Evolutionary conservation across 2,888 invertebrate genomes (phyloP), one percentile per base, ranked within the genome.

Genomic region (Archips xylosteana): DNA sequence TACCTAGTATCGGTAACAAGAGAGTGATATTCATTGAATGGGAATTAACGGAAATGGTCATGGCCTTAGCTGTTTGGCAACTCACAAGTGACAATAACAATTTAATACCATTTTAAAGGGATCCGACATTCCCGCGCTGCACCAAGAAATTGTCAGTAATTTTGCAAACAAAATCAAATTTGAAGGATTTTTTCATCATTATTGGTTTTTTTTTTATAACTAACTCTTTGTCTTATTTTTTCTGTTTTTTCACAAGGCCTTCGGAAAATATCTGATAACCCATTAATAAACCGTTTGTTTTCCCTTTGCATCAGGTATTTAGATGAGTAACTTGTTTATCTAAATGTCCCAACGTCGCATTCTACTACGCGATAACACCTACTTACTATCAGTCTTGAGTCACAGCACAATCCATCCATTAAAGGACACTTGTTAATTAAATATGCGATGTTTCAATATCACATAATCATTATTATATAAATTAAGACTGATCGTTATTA

Each of bases 251-350:
- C 9, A 54, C 54, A 23, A 54, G 54, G 54, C 54, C 54, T 54
- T 23, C 23, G 9, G 54, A 54, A 54, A 23, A 54, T 15, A 23
- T 23, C 23, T 3, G 23, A 23, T 23, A 54, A 54, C 15, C 6
- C 15, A 54, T 54, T 23, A 49, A 49, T 54, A 54, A 23, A 23
- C 8, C 8, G 54, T 23, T 54, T 23, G 15, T 54, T 54, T 54
- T 9, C 5, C n/a, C 12, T 8, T 54, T 54, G 3, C 23, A 54
- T 49, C 23, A 23, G 5, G 54, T n/a, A 54, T 23, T 54, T 9
- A 62, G 42, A 45, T 45, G 62, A 62, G 45, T 32, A 45, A 62
- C 23, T 45, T 45, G 62, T 45, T 62, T 62, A 62, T 62, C 62
- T 45, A 62, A 15, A 62, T 9, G 62, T 45, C 10, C 57, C 32